phyloP scores from a whole-genome alignment of 1,140 invertebrate genomes.

The Campoletis sonorensis region DNA sequence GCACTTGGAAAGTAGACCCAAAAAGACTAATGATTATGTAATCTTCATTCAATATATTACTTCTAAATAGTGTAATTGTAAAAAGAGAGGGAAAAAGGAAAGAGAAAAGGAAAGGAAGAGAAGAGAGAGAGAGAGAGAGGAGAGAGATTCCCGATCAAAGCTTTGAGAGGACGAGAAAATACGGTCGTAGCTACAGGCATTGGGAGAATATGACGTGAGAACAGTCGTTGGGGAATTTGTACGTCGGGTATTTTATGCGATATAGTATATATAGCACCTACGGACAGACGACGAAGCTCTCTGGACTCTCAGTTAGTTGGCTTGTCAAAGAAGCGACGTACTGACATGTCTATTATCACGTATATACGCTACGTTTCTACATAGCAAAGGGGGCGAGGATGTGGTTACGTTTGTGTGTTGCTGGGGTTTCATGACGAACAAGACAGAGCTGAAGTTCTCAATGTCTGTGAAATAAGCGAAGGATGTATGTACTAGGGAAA shows the following conservation, averaged over 20 bases:
- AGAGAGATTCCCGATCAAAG: neutral
- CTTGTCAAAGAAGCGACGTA: conserved; percentile 74
- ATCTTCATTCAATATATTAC: too few species aligned
- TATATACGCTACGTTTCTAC: conserved; percentile 34
- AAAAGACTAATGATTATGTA: too few species aligned
- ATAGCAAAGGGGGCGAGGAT: conserved; percentile 24
- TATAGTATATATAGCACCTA: conserved; percentile 47
- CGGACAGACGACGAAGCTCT: conserved; percentile 54
- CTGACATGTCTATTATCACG: conserved; percentile 76
- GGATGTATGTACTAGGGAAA: conserved; percentile 17
- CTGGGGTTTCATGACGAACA: neutral
- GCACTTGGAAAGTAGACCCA: too few species aligned
- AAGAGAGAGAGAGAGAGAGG: too few species aligned
- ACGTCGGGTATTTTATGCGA: neutral
- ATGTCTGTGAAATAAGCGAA: neutral
- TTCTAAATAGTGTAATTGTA: too few species aligned
- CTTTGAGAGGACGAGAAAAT: neutral
- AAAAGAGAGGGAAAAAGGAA: too few species aligned
- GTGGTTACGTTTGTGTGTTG: conserved; percentile 39
- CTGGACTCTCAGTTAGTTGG: conserved; percentile 66
- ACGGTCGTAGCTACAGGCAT: neutral
- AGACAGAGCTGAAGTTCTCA: conserved; percentile 15
- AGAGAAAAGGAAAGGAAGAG: too few species aligned
- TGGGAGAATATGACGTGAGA: neutral
- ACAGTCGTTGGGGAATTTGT: conserved; percentile 31